Conservation (phyloP, 2,113 vertebrate genomes). For the Tragelaphus buxtoni region DNA sequence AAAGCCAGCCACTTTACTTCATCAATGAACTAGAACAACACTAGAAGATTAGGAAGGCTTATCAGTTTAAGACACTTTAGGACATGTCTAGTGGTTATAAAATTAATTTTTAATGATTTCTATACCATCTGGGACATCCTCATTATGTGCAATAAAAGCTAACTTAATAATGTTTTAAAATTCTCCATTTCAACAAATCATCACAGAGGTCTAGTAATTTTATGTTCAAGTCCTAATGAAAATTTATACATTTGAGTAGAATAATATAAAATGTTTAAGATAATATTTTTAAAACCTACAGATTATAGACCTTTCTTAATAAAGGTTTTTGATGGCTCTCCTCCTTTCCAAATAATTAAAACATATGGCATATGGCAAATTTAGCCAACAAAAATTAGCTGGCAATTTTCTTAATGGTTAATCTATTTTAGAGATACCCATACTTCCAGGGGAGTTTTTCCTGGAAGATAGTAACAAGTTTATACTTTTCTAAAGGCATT, state of each 20-base stretch:
- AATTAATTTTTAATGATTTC: conserved; percentile 84
- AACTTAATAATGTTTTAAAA: conserved; percentile 73
- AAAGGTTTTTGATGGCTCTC: not conserved
- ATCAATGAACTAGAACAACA: conserved; percentile 76
- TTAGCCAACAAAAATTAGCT: not conserved
- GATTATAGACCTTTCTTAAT: not conserved
- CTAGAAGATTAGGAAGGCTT: conserved; percentile 73
- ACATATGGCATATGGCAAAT: not conserved
- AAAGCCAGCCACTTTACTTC: conserved; percentile 75
- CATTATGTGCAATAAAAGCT: conserved; percentile 69
- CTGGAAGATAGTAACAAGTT: not conserved
- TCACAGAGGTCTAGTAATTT: conserved; percentile 36
- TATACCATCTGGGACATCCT: conserved; percentile 75
- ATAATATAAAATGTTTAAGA: conserved; percentile 55
- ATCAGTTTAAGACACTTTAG: conserved; percentile 78
- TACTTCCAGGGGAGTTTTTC: not conserved
- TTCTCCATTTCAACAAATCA: conserved; percentile 47
- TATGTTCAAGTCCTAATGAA: conserved; percentile 36
- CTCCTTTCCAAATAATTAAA: not conserved
- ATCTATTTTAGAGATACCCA: not conserved
- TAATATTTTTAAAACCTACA: not conserved
- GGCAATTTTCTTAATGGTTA: not conserved
- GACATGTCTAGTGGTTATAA: conserved; percentile 74
- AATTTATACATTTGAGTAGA: conserved; percentile 22
- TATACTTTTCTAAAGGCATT: not conserved